A percentile compares a stretch with the other conserved stretches of the same genome.
phyloP scores from a whole-genome alignment of 2,888 invertebrate genomes.

The Aphodius granarius region DNA sequence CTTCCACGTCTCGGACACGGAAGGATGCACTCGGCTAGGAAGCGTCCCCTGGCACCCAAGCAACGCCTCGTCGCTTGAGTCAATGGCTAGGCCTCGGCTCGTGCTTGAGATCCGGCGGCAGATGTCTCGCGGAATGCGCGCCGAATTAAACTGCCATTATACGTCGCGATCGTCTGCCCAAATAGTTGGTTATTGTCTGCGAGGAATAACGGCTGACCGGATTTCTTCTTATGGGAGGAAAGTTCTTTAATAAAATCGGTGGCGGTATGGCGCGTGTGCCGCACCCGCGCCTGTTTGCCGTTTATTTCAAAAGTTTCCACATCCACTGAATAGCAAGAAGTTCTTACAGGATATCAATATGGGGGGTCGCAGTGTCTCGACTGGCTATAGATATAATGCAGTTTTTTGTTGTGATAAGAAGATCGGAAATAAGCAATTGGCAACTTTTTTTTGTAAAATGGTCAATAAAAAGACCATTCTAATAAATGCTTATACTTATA shows the following conservation, averaged over 20 bases:
- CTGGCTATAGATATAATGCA: background rate
- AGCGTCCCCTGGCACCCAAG: background rate
- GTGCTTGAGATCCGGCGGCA: background rate
- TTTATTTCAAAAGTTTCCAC: background rate
- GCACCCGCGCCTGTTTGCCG: background rate
- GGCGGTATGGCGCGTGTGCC: background rate
- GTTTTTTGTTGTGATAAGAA: background rate
- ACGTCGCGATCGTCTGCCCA: background rate
- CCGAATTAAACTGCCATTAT: background rate
- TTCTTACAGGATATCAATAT: background rate
- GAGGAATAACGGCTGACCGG: background rate
- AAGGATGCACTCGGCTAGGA: background rate
- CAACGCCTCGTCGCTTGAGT: background rate
- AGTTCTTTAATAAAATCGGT: background rate
- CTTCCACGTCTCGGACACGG: background rate
- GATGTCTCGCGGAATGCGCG: background rate
- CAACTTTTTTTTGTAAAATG: no score
- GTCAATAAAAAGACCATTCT: no score
- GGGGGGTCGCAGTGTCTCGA: background rate
- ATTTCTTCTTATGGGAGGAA: background rate
- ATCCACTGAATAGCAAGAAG: background rate
- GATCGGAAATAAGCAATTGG: no score
- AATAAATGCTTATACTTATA: no score
- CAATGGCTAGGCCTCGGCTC: background rate
- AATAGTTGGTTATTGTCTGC: background rate